phyloP scores from a whole-genome alignment of 2,888 invertebrate genomes.

The Perdita meconis region DNA sequence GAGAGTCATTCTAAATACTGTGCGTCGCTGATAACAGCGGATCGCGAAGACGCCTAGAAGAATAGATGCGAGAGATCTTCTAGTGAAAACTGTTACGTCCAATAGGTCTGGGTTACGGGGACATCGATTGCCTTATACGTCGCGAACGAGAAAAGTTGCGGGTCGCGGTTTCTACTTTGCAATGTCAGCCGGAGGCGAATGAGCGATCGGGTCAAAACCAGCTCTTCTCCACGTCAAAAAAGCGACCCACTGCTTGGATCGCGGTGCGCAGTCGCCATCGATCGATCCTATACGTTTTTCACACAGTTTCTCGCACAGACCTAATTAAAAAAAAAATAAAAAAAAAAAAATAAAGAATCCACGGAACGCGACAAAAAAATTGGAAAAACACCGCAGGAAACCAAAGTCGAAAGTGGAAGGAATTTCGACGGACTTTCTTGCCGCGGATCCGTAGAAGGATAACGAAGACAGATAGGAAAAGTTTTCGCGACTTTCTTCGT shows the following conservation, averaged over 20 bases:
- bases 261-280: too few species aligned
- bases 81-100: conserved; percentile 76
- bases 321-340: too few species aligned
- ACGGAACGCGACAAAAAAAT: too few species aligned
- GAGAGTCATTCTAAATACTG: too few species aligned
- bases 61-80: conserved; percentile 51
- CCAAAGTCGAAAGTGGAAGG: not conserved
- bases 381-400: not conserved
- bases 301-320: too few species aligned
- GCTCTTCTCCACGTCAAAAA: not conserved
- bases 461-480: not conserved
- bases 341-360: too few species aligned
- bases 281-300: too few species aligned
- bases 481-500: not conserved
- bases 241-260: too few species aligned
- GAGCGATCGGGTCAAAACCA: not conserved
- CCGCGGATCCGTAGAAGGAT: not conserved
- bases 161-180: conserved; percentile 57
- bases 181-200: conserved; percentile 49
- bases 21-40: conserved; percentile 26
- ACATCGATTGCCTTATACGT: conserved; percentile 75
- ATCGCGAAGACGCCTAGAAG: conserved; percentile 17
- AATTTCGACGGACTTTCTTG: not conserved
- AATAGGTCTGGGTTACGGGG: conserved; percentile 80
- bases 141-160: conserved; percentile 32